Base-by-base conservation (phyloP, 2,113 vertebrate genomes). In the Hylia prasina region DNA sequence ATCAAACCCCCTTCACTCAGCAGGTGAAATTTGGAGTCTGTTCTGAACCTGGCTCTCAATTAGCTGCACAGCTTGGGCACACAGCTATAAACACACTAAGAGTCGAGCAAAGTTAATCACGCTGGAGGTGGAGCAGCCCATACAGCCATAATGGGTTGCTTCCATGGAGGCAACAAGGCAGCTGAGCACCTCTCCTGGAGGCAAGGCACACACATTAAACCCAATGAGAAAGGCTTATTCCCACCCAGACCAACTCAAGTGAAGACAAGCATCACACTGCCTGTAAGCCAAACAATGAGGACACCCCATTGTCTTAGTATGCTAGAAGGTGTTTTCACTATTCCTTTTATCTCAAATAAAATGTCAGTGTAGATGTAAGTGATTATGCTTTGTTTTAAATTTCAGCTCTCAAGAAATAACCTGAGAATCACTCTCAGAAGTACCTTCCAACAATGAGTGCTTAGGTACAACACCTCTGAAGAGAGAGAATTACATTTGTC, bases 51-150 rank as follows among this genome's bases (percentile, higher is more conserved):
- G 56, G 68, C 50, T 95, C 44, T 79, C 93, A 91, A 85, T 96
- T 89, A 94, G 89, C 91, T 90, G 78, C 48, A 86, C 92, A 97
- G 92, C 82, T 84, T 31, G 87, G 69, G 82, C 69, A 81, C 92
- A 45, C 63, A 70, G 80, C 64, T 87, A 57, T 86, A 93, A 96
- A 92, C 56, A 79, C 33, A 57, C 51, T 2, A 21, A 91, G 82
- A 87, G 81, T 54, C 7, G 7, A 16, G 68, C 72, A 79, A 70
- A 87, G 76, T 86, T 92, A 96, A 96, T 87, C 79, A 83, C 3
- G 87, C 70, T 7, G 1, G 76, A 88, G 56, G 82, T 88, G 75
- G 58, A 89, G 71, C 56, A 78, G 68, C 47, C 42, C 7, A 51
- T 30, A 50, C 6, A 79, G 63, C 23, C 53, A 19, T 3, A 27